Percentiles rank a stretch among this genome's conserved stretches.
phyloP scores from a whole-genome alignment of 2,888 invertebrate species.

The Pristionchus mayeri region DNA sequence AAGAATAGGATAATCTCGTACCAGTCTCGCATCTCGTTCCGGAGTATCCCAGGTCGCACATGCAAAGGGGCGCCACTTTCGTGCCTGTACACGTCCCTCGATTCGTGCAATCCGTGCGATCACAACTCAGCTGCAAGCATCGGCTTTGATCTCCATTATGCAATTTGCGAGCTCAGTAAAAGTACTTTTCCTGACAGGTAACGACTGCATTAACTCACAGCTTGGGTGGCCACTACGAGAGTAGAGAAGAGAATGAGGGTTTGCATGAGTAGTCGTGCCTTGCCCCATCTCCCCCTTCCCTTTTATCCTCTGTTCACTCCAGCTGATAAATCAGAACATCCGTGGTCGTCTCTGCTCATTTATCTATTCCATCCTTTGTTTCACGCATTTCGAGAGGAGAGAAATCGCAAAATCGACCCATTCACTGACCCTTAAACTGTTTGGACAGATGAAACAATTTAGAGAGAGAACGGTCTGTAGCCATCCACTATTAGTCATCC shows the following conservation, averaged over 20 bases:
- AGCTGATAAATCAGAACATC: neutral
- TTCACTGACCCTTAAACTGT: neutral
- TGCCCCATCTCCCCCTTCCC: neutral
- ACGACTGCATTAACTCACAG: neutral
- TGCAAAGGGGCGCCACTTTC: slow-evolving; percentile 14
- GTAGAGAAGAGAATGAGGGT: neutral
- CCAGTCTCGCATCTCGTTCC: slow-evolving; percentile 63
- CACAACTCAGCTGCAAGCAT: neutral
- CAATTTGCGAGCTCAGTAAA: neutral
- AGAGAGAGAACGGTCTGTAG: too few relatives aligned
- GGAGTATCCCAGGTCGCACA: slow-evolving; percentile 12
- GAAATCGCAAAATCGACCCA: neutral
- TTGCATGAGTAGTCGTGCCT: neutral
- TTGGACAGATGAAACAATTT: slow-evolving; percentile 3
- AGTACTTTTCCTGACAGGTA: neutral
- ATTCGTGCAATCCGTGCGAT: neutral
- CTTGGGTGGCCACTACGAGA: neutral
- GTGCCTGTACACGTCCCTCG: neutral
- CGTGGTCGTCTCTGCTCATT: neutral
- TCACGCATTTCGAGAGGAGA: neutral
- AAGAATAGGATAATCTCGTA: neutral
- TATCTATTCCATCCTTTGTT: neutral
- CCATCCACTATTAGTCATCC: too few relatives aligned
- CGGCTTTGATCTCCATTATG: neutral
- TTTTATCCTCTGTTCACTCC: neutral